These are phyloP conservation scores for Mastomys coucha DNA, from an alignment of 2,113 vertebrate genomes.

Conservation along the genomic window DNA sequence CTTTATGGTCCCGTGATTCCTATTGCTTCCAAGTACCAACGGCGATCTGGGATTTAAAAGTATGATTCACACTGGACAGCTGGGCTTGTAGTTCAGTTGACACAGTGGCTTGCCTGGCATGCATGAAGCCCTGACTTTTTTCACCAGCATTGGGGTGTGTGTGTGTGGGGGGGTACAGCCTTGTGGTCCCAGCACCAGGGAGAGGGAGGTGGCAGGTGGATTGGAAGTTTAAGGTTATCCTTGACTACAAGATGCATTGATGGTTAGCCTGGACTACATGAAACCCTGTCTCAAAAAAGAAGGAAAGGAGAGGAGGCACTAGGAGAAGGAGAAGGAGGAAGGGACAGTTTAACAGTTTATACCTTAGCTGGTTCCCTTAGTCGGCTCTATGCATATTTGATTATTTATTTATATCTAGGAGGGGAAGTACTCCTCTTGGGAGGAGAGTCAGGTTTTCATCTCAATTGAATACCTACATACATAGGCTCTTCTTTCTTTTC, in stretches of 20 bases:
- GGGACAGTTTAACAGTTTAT: not conserved
- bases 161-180: no score
- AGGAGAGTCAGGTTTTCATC: conserved; percentile 1
- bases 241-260: not conserved
- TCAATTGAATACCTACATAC: not conserved
- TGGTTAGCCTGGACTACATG: not conserved
- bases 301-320: no score
- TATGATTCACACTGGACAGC: not conserved
- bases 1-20: not conserved
- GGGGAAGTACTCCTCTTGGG: not conserved
- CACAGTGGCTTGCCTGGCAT: not conserved
- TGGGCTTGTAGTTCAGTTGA: not conserved
- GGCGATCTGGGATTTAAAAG: not conserved
- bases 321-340: not conserved
- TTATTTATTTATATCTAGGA: not conserved
- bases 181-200: no score
- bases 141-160: not conserved
- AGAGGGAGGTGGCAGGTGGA: not conserved
- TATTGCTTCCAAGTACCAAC: not conserved
- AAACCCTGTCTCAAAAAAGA: not conserved
- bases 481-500: not conserved
- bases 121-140: no score
- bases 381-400: not conserved
- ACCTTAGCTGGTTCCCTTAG: not conserved
- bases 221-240: not conserved